These are phyloP conservation scores for Anisognathus igniventris DNA, from an alignment of 2,797 vertebrate species.

Conservation along the genomic window DNA sequence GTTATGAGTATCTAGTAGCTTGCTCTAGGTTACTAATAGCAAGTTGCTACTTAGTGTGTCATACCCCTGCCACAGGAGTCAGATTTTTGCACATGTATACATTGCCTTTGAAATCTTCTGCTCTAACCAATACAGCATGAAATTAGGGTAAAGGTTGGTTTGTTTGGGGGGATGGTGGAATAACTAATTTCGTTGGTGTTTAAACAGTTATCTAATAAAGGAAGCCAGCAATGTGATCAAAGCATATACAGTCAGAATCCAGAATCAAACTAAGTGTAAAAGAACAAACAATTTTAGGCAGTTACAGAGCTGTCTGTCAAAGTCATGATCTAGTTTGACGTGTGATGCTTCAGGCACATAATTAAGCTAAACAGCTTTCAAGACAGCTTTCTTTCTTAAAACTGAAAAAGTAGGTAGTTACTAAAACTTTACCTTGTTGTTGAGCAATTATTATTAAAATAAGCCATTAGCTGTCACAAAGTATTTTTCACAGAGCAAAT, in stretches of 20 bases:
- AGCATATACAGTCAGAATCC: neutral
- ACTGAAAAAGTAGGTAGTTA: neutral
- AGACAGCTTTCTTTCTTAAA: neutral
- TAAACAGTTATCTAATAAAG: neutral
- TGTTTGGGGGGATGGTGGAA: fast-evolving
- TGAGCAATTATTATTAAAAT: conserved; percentile 2
- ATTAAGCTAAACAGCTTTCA: neutral
- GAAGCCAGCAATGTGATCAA: neutral
- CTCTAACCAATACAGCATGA: neutral
- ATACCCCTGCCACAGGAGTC: neutral
- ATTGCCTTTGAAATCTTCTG: neutral
- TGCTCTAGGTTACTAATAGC: neutral
- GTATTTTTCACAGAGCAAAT: neutral
- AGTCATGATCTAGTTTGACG: neutral
- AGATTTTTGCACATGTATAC: neutral
- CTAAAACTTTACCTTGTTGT: neutral
- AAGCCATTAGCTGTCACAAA: conserved; percentile 3
- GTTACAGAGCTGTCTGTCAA: neutral
- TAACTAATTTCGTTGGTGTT: neutral
- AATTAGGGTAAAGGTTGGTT: neutral
- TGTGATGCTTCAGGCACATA: neutral
- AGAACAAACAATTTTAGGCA: neutral
- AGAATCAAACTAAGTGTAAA: neutral
- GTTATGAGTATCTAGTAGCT: neutral
- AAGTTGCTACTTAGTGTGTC: neutral